Percentiles rank a stretch among this genome's conserved stretches.
phyloP scores from a whole-genome alignment of 2,797 vertebrate species.

The Graptemys geographica region DNA sequence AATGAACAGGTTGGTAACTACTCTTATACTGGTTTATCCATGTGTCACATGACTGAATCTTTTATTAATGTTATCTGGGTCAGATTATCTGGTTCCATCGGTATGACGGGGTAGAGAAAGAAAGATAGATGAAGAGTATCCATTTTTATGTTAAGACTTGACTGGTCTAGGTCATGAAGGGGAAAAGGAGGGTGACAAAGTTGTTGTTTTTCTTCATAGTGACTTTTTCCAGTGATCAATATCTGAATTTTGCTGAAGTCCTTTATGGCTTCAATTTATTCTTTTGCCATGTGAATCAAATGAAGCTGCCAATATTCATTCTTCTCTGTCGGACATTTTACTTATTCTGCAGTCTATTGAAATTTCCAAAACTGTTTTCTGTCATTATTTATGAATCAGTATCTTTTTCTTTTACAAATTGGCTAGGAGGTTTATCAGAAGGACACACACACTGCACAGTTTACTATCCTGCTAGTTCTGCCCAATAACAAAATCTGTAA shows the following conservation, averaged over 20 bases:
- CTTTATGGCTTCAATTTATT: conserved; percentile 16
- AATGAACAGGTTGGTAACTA: not conserved
- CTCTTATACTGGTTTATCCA: not conserved
- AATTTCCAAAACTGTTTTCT: conserved; percentile 1
- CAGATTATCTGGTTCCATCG: not conserved
- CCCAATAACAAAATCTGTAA: not conserved
- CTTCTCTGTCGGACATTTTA: conserved; percentile 9
- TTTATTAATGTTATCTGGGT: not conserved
- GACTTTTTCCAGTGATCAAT: conserved; percentile 26
- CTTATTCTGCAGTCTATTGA: conserved; percentile 29
- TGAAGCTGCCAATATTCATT: conserved; percentile 11
- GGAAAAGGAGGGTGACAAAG: not conserved
- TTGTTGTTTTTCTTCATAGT: not conserved
- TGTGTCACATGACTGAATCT: not conserved
- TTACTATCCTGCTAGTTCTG: not conserved
- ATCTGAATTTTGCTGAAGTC: conserved; percentile 26
- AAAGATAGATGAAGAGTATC: not conserved
- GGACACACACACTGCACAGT: not conserved
- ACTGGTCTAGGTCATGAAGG: not conserved
- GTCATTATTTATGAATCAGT: conserved; percentile 7
- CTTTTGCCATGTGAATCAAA: not conserved
- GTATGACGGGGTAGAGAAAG: not conserved
- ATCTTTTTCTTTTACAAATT: not conserved
- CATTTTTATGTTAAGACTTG: not conserved
- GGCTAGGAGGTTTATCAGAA: not conserved